phyloP scores from a whole-genome alignment of 2,888 invertebrate genomes.

The Acleris sparsana region DNA sequence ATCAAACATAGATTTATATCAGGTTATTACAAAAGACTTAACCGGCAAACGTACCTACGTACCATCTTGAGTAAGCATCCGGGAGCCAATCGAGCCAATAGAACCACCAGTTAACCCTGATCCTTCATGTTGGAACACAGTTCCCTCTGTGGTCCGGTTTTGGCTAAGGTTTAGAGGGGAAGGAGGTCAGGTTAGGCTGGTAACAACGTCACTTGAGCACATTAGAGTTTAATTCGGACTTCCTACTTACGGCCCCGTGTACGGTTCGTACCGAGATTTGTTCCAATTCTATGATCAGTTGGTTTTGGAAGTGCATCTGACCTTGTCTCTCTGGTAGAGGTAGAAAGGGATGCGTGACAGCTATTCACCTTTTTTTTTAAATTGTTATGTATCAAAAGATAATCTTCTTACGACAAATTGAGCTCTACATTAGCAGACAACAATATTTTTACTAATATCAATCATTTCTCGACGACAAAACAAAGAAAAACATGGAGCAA shows the following conservation, averaged over 20 bases:
- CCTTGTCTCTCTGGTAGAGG: slow-evolving; percentile 14
- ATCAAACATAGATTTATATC: slow-evolving; percentile 6
- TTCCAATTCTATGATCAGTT: slow-evolving; percentile 71
- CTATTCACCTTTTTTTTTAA: too few relatives aligned
- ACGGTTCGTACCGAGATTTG: slow-evolving; percentile 74
- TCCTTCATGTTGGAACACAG: slow-evolving; percentile 45
- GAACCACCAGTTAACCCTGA: slow-evolving; percentile 59
- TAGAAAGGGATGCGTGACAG: too few relatives aligned
- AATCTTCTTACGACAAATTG: too few relatives aligned
- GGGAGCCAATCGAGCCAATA: slow-evolving; percentile 79
- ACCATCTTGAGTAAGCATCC: slow-evolving; percentile 79
- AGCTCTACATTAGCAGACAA: too few relatives aligned
- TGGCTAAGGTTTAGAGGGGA: slow-evolving; percentile 32
- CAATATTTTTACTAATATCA: too few relatives aligned
- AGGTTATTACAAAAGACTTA: slow-evolving; percentile 29
- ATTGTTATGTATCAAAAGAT: too few relatives aligned
- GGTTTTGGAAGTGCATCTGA: slow-evolving; percentile 50
- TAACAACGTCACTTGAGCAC: slow-evolving; percentile 75
- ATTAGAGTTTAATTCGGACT: slow-evolving; percentile 79
- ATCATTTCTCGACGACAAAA: too few relatives aligned
- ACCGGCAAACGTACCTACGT: slow-evolving; percentile 47
- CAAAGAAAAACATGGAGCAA: too few relatives aligned
- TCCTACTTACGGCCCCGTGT: slow-evolving; percentile 73
- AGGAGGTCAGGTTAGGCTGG: slow-evolving; percentile 54
- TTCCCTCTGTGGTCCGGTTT: slow-evolving; percentile 41